Evolutionary conservation across 2,113 vertebrate species (phyloP), one percentile per base, ranked within the genome.

Genomic region (Electrona antarctica): DNA sequence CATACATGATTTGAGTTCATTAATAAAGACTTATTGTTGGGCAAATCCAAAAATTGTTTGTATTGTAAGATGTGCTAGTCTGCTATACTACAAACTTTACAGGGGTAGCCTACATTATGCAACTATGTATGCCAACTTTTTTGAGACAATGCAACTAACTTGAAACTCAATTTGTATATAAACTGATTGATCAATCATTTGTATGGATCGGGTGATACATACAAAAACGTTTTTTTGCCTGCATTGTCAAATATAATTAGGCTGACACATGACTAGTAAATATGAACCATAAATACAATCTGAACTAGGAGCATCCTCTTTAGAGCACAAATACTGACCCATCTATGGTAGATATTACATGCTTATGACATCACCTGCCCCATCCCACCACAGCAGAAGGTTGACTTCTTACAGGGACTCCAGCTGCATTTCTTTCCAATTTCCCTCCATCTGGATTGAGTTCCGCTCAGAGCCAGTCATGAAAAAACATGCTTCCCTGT

Each of bases 371-470:
- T 89, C 78, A 79, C 51, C 6, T 8, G 60, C 77, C 77, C 78
- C 65, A 70, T 77, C 71, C 60, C 68, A 60, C 67, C 67, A 64
- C 75, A 81, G 68, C 62, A 67, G 81, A 83, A 61, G 72, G 65
- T 77, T 84, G 54, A 67, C 76, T 63, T 71, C 68, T 76, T 61
- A 81, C 85, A 85, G 59, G 69, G 78, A 88, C 71, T 87, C 79
- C 85, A 85, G 83, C 83, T 85, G 86, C 86, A 79, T 88, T 90
- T 90, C 90, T 85, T 81, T 92, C 73, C 78, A 89, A 85, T 91
- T 89, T 86, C 83, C 83, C 86, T 83, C 75, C 92, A 93, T 92
- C 89, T 93, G 91, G 73, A 90, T 93, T 76, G 73, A 87, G 77
- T 93, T 92, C 11, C 47, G 83, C 61, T 91, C 81, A 91, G 90